Percentiles rank a stretch among this genome's conserved stretches.
Conservation (phyloP, 2,797 vertebrate species). For the Caiman crocodilus region DNA sequence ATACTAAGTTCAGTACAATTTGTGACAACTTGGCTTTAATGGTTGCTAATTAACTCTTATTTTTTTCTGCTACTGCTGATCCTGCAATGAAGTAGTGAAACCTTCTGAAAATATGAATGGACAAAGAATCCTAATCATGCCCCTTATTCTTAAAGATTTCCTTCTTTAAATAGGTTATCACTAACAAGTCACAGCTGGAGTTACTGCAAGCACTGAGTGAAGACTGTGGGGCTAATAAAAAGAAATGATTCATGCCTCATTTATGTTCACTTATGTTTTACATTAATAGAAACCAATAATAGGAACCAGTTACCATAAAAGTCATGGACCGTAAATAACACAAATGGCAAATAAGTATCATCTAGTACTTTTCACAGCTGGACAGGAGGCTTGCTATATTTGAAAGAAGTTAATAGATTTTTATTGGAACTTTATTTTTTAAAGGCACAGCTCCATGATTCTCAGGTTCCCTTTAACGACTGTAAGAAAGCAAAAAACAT, state of each 20-base stretch:
- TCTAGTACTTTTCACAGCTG: conserved; percentile 89
- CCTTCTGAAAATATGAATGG: conserved; percentile 33
- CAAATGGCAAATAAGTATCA: conserved; percentile 93
- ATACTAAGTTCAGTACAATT: not conserved
- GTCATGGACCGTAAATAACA: conserved; percentile 94
- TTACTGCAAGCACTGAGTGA: conserved; percentile 79
- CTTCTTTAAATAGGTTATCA: conserved; percentile 87
- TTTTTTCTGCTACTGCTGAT: conserved; percentile 46
- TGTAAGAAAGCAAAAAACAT: conserved; percentile 27
- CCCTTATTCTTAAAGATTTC: conserved; percentile 80
- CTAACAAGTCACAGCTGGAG: conserved; percentile 89
- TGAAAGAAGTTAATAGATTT: conserved; percentile 87
- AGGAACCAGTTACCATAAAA: conserved; percentile 94
- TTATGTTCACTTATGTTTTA: conserved; percentile 97
- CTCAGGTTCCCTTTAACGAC: conserved; percentile 40
- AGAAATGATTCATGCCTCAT: conserved; percentile 93
- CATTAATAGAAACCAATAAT: conserved; percentile 97
- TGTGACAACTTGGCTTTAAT: conserved; percentile 18
- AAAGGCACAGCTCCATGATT: conserved; percentile 76
- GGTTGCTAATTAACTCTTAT: conserved; percentile 40
- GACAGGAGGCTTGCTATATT: conserved; percentile 85
- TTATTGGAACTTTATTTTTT: conserved; percentile 85
- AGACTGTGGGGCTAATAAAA: conserved; percentile 92
- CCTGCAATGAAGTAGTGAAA: conserved; percentile 51
- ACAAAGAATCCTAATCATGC: conserved; percentile 70